Evolutionary conservation across 2,888 invertebrate species (phyloP).

Genomic region (Stictocephala bisonia): DNA sequence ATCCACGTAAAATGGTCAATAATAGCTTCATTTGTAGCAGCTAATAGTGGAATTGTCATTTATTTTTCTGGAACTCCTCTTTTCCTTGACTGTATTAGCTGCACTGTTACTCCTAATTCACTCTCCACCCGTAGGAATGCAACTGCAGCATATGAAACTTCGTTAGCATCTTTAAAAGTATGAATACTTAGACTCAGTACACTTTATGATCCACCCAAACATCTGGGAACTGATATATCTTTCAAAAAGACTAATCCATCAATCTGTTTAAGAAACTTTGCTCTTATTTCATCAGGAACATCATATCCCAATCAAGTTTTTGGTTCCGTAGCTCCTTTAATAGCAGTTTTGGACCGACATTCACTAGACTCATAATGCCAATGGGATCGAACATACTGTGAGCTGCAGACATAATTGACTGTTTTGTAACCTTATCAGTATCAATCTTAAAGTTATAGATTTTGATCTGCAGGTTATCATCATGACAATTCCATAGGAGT

Average conservation of each 20-base stretch:
- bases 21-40: no score
- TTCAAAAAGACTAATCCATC: not conserved
- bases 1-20: no score
- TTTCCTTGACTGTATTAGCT: no score
- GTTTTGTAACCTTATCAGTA: conserved; percentile 19
- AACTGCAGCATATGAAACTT: no score
- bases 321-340: conserved; percentile 49
- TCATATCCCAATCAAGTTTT: conserved; percentile 2
- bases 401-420: conserved; percentile 47
- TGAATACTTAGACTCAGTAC: no score
- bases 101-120: no score
- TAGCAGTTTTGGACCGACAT: conserved; percentile 54
- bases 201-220: not conserved
- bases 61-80: no score
- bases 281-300: not conserved
- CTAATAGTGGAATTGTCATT: no score
- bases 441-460: not conserved
- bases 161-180: no score
- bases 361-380: conserved; percentile 52
- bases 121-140: no score
- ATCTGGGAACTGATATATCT: not conserved
- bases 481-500: not conserved
- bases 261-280: not conserved
- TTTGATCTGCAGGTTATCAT: not conserved
- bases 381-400: conserved; percentile 56